Evolutionary conservation across 1,140 invertebrate genomes (phyloP), one percentile per base, ranked within the genome.

Genomic region (Drosophila parabipectinata): DNA sequence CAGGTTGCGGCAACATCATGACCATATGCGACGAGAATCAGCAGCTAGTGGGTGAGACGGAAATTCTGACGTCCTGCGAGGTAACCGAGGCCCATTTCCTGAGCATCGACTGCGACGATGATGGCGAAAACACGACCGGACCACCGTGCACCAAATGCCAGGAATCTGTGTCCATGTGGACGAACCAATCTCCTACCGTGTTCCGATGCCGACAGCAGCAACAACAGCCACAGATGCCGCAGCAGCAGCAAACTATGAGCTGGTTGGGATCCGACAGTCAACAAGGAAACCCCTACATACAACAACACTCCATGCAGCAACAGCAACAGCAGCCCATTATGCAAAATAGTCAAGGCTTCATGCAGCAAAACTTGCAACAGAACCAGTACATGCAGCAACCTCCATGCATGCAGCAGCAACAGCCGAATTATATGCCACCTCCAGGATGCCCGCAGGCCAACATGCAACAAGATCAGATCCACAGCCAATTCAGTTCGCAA

Each of bases 81-180:
- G 67, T 85, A 1, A 84, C 82, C 1, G 81, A 84, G 24, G 54
- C 57, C 8, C 68, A 81, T 14, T 84, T 39, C 28, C 21, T 84
- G 14, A 66, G 73, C 4, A 61, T 80, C 56, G 15, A 45, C 2
- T 30, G 18, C 10, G 21, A n/a, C 2, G 24, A 48, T 0, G 28
- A 61, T 10, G 21, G 24, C 18, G 15, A 0, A 15, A 15, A 26
- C 39, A 7, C 26, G 34, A 9, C 41, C 14, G 41, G 41, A 8
- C 4, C 41, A 6, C 6, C 41, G 0, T 14, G n/a, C 41, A 14
- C 41, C 3, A 44, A 44, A 44, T 44, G 41, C 15, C 41, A 44
- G 4, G 15, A 18, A 3, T 24, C 15, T 4, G 21, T 21, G 21
- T 21, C n/a, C 44, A 24, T 21, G 44, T 21, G 18, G 44, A 4